Percentiles rank a stretch among this genome's conserved stretches.
These are phyloP conservation scores for Athene noctua DNA, from an alignment of 2,113 vertebrate species.

Conservation along the genomic window DNA sequence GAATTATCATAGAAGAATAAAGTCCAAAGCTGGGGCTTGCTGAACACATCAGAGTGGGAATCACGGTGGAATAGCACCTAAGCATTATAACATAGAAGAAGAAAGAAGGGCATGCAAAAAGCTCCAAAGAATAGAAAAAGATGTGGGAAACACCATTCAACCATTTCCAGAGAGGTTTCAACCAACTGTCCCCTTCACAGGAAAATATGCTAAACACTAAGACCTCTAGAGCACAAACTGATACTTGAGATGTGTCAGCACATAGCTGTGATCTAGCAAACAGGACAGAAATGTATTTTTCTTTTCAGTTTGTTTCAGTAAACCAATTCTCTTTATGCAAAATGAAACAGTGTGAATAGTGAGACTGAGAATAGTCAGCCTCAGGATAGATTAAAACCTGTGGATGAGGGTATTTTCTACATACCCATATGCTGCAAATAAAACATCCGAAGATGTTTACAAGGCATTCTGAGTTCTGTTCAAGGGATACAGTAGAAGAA, in stretches of 20 bases:
- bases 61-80: neutral
- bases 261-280: neutral
- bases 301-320: neutral
- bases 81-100: neutral
- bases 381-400: neutral
- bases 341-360: neutral
- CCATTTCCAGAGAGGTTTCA: neutral
- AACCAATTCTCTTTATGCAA: neutral
- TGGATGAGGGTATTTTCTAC: neutral
- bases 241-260: neutral
- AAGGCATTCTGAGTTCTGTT: neutral
- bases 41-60: neutral
- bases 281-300: neutral
- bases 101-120: neutral
- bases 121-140: neutral
- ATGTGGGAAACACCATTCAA: neutral
- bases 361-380: neutral
- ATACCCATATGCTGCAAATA: neutral
- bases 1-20: neutral
- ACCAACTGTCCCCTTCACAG: neutral
- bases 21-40: neutral
- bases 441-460: neutral
- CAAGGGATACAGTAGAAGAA: neutral
- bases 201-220: neutral
- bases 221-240: neutral